Percentiles rank a stretch among this genome's conserved stretches.
phyloP scores from a whole-genome alignment of 2,113 vertebrate species.

The Agelaius phoeniceus region DNA sequence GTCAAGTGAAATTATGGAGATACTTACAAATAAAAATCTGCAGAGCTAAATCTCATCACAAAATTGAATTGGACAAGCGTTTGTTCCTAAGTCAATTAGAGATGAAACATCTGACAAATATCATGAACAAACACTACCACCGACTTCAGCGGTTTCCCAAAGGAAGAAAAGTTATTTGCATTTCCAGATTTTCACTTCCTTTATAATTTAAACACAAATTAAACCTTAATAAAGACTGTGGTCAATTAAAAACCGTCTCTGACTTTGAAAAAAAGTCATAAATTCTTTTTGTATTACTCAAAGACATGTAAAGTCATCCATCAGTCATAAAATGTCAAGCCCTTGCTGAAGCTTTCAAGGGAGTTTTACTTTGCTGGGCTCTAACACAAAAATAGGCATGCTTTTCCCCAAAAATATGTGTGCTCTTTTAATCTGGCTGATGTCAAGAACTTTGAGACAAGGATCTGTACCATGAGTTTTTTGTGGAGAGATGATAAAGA shows the following conservation, averaged over 20 bases:
- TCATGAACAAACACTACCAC: background rate
- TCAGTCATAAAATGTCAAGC: background rate
- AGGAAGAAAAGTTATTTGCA: background rate
- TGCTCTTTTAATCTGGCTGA: background rate
- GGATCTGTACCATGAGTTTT: background rate
- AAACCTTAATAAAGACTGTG: background rate
- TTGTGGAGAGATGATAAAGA: background rate
- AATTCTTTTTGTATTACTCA: background rate
- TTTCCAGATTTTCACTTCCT: background rate
- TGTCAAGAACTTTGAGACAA: background rate
- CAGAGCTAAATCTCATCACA: background rate
- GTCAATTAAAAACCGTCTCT: background rate
- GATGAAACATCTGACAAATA: background rate
- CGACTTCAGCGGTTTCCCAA: background rate
- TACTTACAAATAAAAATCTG: background rate
- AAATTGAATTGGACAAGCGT: background rate
- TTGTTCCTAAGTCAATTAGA: background rate
- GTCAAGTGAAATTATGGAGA: background rate
- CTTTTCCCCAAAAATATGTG: background rate
- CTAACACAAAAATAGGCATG: background rate
- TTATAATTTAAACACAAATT: background rate
- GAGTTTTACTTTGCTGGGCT: background rate
- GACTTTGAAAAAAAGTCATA: background rate
- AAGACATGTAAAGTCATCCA: background rate
- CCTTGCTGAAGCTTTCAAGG: background rate